Evolutionary conservation across 1,140 invertebrate genomes (phyloP), one percentile per base, ranked within the genome.

Genomic region (Heliconius nattereri): DNA sequence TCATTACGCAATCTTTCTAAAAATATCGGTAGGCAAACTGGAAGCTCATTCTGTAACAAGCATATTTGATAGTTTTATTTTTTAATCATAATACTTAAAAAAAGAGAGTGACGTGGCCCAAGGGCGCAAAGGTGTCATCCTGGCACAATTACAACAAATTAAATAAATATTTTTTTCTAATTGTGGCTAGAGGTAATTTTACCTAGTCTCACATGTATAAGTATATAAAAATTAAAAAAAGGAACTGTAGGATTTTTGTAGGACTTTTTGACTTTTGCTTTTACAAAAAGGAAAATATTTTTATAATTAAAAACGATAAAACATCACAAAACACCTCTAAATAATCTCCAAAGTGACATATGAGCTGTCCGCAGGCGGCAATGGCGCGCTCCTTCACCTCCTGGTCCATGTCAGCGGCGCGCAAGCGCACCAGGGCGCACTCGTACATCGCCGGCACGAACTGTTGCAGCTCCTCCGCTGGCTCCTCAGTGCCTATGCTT

Each of bases 311-410:
- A 35, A 35, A 35, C 32, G 32, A 35, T 35, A 35, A 35, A 35
- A 7, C 6, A 35, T 35, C 32, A 35, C 7, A 20, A 19, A 52
- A 52, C 80, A 95, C 94, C 86, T 96, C 94, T 60, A 98, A 91
- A 86, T 96, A 96, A 92, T 99, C 98, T 11, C 98, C 98, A 78
- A 99, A 96, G 90, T 98, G 98, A 79, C 97, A 97, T 40, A 99
- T 96, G 66, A 99, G 98, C 92, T 99, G 98, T 32, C 98, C 98
- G 97, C 99, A 99, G 87, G 98, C 99, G 2, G 98, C 97, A 79
- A 99, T 99, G 7, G 99, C 98, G 78, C 98, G 96, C 90, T 99
- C 99, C 91, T 99, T 99, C 0, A 99, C 99, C 95, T 99, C 99
- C 91, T 99, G 99, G 95, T 99, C 98, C 85, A 99, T 98, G 91